A percentile compares a stretch with the other conserved stretches of the same genome.
These are phyloP conservation scores for Oreochromis grahami DNA, from an alignment of 2,797 vertebrate genomes.

Conservation along the genomic window DNA sequence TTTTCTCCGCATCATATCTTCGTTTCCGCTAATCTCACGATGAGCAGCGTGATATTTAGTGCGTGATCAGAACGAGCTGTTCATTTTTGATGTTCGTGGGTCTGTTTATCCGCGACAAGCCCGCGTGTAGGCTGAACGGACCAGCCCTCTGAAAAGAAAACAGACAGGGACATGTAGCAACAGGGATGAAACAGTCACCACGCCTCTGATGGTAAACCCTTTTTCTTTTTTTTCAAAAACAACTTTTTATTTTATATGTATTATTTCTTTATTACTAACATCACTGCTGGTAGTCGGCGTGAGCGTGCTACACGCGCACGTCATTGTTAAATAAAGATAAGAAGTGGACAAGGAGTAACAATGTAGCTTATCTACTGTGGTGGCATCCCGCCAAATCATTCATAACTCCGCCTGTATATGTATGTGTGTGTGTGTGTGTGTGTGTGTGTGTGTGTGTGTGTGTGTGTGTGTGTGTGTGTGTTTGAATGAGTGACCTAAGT, in stretches of 20 bases:
- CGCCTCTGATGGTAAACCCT: not conserved
- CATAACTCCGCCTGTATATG: not conserved
- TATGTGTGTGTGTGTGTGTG: not conserved
- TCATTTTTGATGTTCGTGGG: not conserved
- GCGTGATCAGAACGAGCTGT: not conserved
- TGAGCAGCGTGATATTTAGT: not conserved
- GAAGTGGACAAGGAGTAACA: not conserved
- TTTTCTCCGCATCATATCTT: not conserved
- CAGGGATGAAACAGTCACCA: not conserved
- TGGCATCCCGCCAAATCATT: constrained; percentile 26
- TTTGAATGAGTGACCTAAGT: not conserved
- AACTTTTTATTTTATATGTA: not conserved
- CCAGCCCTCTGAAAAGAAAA: not conserved
- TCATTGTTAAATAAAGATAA: not conserved
- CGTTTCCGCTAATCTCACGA: not conserved
- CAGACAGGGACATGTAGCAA: constrained; percentile 12
- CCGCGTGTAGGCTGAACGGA: not conserved
- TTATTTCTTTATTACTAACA: not conserved
- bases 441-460: not conserved
- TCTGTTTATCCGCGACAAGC: not conserved
- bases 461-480: not conserved
- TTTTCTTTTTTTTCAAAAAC: not conserved
- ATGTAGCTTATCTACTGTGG: not conserved
- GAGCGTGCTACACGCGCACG: not conserved
- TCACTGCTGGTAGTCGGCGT: not conserved